A percentile compares a stretch with the other conserved stretches of the same genome.
Evolutionary conservation across 2,797 vertebrate species (phyloP).

Genomic region (Gadopsis bispinosus): DNA sequence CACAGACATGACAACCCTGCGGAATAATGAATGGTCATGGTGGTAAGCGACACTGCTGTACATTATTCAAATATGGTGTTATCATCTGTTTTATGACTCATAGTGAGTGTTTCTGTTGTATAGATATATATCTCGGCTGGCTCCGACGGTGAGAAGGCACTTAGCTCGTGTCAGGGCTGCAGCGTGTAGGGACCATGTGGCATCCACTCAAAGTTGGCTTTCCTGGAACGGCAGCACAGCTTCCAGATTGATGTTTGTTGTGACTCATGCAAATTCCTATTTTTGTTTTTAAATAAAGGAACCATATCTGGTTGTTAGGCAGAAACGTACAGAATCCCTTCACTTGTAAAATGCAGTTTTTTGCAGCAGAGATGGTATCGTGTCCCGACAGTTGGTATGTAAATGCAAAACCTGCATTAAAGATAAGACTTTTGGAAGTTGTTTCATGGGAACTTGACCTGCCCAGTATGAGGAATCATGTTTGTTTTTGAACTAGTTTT

Average conservation of each 20-base stretch:
- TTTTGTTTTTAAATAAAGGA: neutral
- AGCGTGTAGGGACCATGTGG: neutral
- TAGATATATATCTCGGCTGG: neutral
- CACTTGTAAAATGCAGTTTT: neutral
- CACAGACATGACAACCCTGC: neutral
- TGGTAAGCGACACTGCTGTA: no score
- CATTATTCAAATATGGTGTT: neutral
- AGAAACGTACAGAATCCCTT: neutral
- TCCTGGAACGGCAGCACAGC: neutral
- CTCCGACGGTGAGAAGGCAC: neutral
- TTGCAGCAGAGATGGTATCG: slow-evolving; percentile 26
- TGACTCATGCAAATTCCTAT: neutral
- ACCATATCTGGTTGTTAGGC: neutral
- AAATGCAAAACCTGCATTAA: slow-evolving; percentile 27
- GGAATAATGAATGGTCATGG: neutral
- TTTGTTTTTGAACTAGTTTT: neutral
- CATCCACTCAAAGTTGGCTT: neutral
- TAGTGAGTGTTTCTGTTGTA: no score
- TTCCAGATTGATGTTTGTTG: no score
- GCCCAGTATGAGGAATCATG: neutral
- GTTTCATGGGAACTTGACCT: slow-evolving; percentile 4
- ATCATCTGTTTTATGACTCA: neutral
- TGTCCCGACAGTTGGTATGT: slow-evolving; percentile 6
- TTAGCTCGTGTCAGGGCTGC: neutral
- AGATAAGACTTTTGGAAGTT: neutral